phyloP scores from a whole-genome alignment of 30 jellyfish, hydroid and myxozoan species.

The Haliclystus octoradiatus region DNA sequence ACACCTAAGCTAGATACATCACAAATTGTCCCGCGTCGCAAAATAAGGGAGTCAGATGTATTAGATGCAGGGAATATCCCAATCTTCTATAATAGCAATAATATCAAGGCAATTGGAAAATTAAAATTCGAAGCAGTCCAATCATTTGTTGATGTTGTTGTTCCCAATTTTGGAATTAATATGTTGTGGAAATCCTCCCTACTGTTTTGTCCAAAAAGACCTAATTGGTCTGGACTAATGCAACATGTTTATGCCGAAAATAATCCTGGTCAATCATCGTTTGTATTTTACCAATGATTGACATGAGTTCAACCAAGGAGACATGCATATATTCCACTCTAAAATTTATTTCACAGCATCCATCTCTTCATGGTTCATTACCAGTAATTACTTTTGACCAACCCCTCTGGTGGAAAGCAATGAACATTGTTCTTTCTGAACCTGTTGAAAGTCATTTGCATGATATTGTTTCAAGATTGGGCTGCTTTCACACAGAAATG shows the following conservation, averaged over 20 bases:
- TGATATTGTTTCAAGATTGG: conserved; percentile 13
- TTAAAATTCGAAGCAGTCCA: too few relatives aligned
- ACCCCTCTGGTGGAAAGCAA: neutral
- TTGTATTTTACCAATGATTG: conserved; percentile 17
- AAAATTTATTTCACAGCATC: neutral
- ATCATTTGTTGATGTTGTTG: too few relatives aligned
- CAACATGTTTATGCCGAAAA: neutral
- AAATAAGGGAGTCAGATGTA: too few relatives aligned
- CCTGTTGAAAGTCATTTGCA: conserved; percentile 8
- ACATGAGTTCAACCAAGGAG: conserved; percentile 4
- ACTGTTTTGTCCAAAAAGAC: neutral
- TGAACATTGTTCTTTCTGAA: neutral
- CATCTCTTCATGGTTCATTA: neutral
- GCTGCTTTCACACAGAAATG: conserved; percentile 35
- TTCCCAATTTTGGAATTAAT: neutral
- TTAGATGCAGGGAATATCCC: too few relatives aligned
- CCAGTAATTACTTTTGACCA: neutral
- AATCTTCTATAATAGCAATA: too few relatives aligned
- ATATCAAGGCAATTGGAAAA: too few relatives aligned
- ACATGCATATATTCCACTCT: conserved; percentile 3
- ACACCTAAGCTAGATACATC: too few relatives aligned
- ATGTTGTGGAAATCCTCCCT: neutral
- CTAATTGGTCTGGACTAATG: conserved; percentile 5
- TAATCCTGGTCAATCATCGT: conserved; percentile 13
- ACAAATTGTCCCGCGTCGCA: too few relatives aligned